Evolutionary conservation across 1,140 invertebrate species (phyloP).

Genomic region (Proctacanthus coquilletti): DNA sequence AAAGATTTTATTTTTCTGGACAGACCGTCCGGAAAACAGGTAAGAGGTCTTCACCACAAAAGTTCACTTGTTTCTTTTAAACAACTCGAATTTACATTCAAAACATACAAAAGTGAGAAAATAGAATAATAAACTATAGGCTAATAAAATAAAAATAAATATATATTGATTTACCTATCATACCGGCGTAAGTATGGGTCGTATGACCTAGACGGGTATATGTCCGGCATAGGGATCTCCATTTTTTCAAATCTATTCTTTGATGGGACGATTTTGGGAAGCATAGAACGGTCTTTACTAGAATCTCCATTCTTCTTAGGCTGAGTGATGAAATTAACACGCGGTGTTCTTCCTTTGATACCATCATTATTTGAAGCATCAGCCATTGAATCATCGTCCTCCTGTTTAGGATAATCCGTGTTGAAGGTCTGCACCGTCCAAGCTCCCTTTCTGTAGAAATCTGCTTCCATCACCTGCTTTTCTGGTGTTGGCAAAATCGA

Average conservation of each 20-base stretch:
- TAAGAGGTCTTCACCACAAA: no score
- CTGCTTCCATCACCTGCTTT: conserved; percentile 11
- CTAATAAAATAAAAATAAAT: no score
- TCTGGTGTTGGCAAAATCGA: conserved; percentile 8
- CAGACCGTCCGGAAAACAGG: no score
- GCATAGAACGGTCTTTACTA: conserved; percentile 6
- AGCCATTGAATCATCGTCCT: conserved; percentile 8
- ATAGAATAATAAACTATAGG: no score
- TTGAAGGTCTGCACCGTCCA: not conserved
- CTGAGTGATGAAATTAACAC: conserved; percentile 14
- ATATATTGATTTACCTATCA: conserved; percentile 17
- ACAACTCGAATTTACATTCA: no score
- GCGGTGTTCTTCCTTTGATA: conserved; percentile 9
- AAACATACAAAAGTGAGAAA: no score
- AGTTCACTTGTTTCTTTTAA: no score
- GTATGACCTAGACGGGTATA: conserved; percentile 25
- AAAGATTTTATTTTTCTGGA: no score
- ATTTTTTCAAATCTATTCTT: conserved; percentile 2
- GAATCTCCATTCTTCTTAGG: conserved; percentile 7
- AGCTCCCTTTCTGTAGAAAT: conserved; percentile 2
- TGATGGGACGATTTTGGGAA: conserved; percentile 5
- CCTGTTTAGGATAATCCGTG: conserved; percentile 3
- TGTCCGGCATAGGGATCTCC: conserved; percentile 3
- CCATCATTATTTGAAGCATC: conserved; percentile 11
- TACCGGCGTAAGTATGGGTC: conserved; percentile 25